Base-by-base conservation (phyloP, 2,113 vertebrate genomes). In the Hirundichthys speculiger region DNA sequence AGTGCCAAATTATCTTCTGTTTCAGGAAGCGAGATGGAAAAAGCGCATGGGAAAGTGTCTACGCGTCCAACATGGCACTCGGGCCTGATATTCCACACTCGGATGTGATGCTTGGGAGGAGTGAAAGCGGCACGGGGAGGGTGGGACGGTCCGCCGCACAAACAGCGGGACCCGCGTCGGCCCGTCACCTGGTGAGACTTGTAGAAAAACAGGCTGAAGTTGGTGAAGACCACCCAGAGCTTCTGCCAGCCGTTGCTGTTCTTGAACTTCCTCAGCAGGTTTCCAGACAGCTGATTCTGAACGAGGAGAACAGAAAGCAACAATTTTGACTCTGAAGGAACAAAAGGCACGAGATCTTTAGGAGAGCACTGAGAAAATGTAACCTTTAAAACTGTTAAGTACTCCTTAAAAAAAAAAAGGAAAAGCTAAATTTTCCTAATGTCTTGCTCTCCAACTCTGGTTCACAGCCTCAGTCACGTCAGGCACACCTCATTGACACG, bases 181-280 rank as follows among this genome's bases (percentile, higher is more conserved):
- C 27, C 41, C 38, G 10, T 91, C 89, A 99, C 98, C 95, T 99
- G 96, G 76, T 98, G 95, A 5, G 96, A 96, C 86, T 99, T 99
- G 82, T 99, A 99, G 94, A 99, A 99, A 90, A 99, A 99, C 80
- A 99, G 93, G 62, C 96, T 98, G 94, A 99, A 99, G 91, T 98
- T 98, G 45, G 97, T 99, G 92, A 99, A 99, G 63, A 99, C 97
- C 74, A 99, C 98, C 98, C 98, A 99, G 55, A 99, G 96, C 91
- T 98, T 99, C 94, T 99, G 98, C 98, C 98, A 99, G 43, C 98
- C 98, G 0, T 98, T 99, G 91, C 97, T 99, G 92, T 99, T 99
- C 69, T 99, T 99, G 92, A 99, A 99, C 81, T 99, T 99, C 83
- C 98, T 91, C 69, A 99, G 92, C 74, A 99, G 87, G 77, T 98